Evolutionary conservation across 2,888 invertebrate species (phyloP), one percentile per base, ranked within the genome.

Genomic region (Achlya flavicornis): DNA sequence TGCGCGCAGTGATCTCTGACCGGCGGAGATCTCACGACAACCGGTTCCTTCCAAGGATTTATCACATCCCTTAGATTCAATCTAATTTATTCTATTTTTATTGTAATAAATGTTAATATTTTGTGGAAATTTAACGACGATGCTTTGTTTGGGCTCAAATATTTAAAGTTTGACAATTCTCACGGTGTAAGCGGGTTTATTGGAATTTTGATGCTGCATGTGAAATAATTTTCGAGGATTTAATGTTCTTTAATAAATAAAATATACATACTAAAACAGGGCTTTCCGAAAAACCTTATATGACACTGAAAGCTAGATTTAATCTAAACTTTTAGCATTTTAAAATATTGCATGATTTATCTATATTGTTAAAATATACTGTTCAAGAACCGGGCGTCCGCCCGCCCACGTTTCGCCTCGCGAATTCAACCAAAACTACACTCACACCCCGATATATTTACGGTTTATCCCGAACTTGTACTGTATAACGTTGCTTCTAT

Each of bases 401-500:
- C 89, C 86, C 89, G 82, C 89, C 88, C 91, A 87, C 89, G 82
- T 81, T 77, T 82, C 80, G 79, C 60, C 83, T 84, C 87, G 88
- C 89, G 89, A 86, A 79, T 85, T 85, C 80, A 81, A 78, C 86
- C 86, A 85, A 89, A 89, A 91, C 91, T 91, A 91, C 87, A 84
- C 90, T 83, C 91, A 85, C 89, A 89, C 90, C 78, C 81, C 79
- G 73, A 85, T 81, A 86, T 87, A 90, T 89, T 89, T 88, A 87
- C 83, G 83, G 81, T 84, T 87, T 83, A 85, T 85, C 81, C 84
- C 78, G 70, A 85, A 89, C 84, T 88, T 89, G 89, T 84, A 80
- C 80, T 79, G 78, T 76, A 72, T 19, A 53, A 19, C 53, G 53
- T 53, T 19, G 14, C 19, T 46, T 46, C 33, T 53, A 59, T 19